phyloP scores from a whole-genome alignment of 2,797 vertebrate genomes.

The Sebastes matsubarae region DNA sequence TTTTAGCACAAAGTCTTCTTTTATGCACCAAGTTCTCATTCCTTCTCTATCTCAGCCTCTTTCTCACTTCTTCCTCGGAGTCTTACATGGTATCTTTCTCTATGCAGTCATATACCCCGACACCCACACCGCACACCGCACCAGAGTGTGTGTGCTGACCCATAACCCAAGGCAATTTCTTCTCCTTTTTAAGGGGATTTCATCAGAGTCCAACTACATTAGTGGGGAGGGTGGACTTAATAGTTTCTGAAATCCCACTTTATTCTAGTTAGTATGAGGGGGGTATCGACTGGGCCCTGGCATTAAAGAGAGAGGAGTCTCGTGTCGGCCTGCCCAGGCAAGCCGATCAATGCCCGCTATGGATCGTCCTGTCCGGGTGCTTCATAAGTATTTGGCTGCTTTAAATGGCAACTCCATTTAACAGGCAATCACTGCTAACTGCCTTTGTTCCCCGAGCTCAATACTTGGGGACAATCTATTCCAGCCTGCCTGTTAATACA shows the following conservation, averaged over 20 bases:
- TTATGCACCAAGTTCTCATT: conserved; percentile 52
- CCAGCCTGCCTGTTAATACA: conserved; percentile 80
- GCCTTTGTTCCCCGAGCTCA: conserved; percentile 82
- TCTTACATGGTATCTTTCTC: conserved; percentile 36
- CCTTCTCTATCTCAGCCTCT: conserved; percentile 15
- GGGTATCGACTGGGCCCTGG: conserved; percentile 79
- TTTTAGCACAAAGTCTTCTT: conserved; percentile 50
- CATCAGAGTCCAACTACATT: conserved; percentile 84
- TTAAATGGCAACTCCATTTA: conserved; percentile 88
- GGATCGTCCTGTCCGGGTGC: conserved; percentile 84
- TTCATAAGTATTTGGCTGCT: conserved; percentile 87
- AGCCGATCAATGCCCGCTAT: conserved; percentile 82
- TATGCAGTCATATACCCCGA: conserved; percentile 22
- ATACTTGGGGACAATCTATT: conserved; percentile 82
- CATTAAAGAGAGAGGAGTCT: conserved; percentile 77
- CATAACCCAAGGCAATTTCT: conserved; percentile 84
- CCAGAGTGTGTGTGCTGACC: conserved; percentile 73
- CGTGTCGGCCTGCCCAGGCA: conserved; percentile 71
- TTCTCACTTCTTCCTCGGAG: conserved; percentile 19
- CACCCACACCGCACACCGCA: conserved; percentile 8
- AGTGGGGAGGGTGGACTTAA: conserved; percentile 83
- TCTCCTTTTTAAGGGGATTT: conserved; percentile 84
- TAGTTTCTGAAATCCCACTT: conserved; percentile 83
- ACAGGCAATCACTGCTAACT: conserved; percentile 87
- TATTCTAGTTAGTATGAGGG: conserved; percentile 82